These are phyloP conservation scores for Microctenopoma lineatum DNA, from an alignment of 2,797 vertebrate species.

Conservation along the genomic window DNA sequence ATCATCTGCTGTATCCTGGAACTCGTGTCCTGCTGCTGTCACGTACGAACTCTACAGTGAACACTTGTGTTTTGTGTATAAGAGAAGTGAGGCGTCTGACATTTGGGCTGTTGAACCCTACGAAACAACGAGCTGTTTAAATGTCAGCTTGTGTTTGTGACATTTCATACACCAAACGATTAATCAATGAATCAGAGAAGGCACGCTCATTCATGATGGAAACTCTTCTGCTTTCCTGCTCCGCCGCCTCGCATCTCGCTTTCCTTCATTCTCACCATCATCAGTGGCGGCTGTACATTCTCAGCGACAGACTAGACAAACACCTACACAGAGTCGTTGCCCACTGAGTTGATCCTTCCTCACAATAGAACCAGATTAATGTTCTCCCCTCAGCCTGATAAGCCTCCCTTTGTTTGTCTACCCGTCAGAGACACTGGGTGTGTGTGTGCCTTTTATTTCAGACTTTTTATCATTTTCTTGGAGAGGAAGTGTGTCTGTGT, in stretches of 20 bases:
- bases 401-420: slow-evolving; percentile 66
- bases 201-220: too few species aligned
- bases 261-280: slow-evolving; percentile 2
- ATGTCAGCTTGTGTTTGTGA: not conserved
- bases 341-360: slow-evolving; percentile 57
- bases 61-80: too few species aligned
- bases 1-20: too few species aligned
- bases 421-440: slow-evolving; percentile 30
- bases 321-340: slow-evolving; percentile 24
- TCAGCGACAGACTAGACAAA: slow-evolving; percentile 51
- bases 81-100: not conserved
- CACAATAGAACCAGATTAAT: slow-evolving; percentile 72
- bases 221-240: not conserved
- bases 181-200: too few species aligned
- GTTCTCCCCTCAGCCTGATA: slow-evolving; percentile 66
- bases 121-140: not conserved
- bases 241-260: not conserved
- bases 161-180: too few species aligned
- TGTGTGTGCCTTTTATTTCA: slow-evolving; percentile 24
- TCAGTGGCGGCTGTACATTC: slow-evolving; percentile 21
- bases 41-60: too few species aligned
- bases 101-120: not conserved
- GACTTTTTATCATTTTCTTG: slow-evolving; percentile 21
- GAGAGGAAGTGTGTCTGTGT: slow-evolving; percentile 21
- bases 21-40: too few species aligned